Evolutionary conservation across 2,888 invertebrate species (phyloP).

Genomic region (Podotricha telesiphe): DNA sequence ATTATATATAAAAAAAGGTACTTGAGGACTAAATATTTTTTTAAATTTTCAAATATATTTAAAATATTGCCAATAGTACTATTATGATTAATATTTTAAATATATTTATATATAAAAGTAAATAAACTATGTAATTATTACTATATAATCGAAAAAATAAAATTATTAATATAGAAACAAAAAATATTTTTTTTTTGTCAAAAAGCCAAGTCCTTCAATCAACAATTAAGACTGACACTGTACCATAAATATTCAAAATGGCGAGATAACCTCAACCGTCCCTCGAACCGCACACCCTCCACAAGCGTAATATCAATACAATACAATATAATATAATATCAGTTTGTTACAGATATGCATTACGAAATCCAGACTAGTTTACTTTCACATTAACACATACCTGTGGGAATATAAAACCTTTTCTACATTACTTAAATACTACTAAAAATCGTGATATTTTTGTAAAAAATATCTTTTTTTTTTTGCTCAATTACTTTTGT

Average conservation of each 20-base stretch:
- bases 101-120: no score
- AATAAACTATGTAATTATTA: no score
- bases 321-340: conserved; percentile 68
- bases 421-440: conserved; percentile 54
- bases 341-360: conserved; percentile 61
- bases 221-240: no score
- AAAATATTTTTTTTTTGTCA: no score
- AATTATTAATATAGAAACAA: no score
- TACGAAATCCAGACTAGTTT: conserved; percentile 68
- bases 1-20: background rate
- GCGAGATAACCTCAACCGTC: background rate
- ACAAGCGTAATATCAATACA: conserved; percentile 66
- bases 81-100: no score
- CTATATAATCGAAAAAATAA: no score
- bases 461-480: conserved; percentile 69
- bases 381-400: conserved; percentile 59
- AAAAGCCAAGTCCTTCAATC: no score
- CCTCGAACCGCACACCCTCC: conserved; percentile 12
- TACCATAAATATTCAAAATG: no score
- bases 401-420: conserved; percentile 71
- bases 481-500: conserved; percentile 62
- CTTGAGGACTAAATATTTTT: no score
- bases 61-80: no score
- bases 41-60: no score
- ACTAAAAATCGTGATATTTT: conserved; percentile 52